Conservation (phyloP, 2,797 vertebrate species). For the Rhadinocentrus ornatus region DNA sequence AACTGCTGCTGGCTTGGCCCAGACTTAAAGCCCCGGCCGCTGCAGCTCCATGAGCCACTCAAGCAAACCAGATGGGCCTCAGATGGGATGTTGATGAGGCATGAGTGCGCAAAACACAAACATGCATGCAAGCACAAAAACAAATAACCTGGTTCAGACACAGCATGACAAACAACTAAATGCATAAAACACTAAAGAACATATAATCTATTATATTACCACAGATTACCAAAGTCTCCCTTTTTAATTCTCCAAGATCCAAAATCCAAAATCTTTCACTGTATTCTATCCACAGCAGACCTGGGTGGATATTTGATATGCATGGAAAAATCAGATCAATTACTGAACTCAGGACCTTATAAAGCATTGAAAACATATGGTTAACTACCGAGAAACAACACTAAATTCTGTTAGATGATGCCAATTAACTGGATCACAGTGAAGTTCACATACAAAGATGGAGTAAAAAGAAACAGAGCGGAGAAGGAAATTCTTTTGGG, state of each 20-base stretch:
- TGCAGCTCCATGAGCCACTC: slow-evolving; percentile 75
- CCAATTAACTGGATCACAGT: slow-evolving; percentile 39
- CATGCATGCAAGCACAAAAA: slow-evolving; percentile 49
- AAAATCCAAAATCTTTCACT: slow-evolving; percentile 2
- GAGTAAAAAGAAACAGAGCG: slow-evolving; percentile 7
- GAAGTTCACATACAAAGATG: slow-evolving; percentile 28
- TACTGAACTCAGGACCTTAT: slow-evolving; percentile 40
- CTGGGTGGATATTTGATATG: slow-evolving; percentile 32
- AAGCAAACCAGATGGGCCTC: slow-evolving; percentile 89
- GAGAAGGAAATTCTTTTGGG: slow-evolving; percentile 48
- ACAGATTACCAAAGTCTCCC: background rate
- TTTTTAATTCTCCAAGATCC: slow-evolving; percentile 18
- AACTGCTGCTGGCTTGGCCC: slow-evolving; percentile 80
- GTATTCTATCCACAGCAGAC: slow-evolving; percentile 14
- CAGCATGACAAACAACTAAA: slow-evolving; percentile 53
- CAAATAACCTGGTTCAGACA: slow-evolving; percentile 54
- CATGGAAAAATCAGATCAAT: slow-evolving; percentile 48
- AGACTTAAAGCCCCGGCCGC: slow-evolving; percentile 60
- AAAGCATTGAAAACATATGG: slow-evolving; percentile 28
- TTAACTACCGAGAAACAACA: slow-evolving; percentile 51
- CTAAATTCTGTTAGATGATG: slow-evolving; percentile 50
- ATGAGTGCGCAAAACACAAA: slow-evolving; percentile 69
- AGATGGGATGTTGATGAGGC: slow-evolving; percentile 85
- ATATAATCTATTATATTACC: slow-evolving; percentile 15
- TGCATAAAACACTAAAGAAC: slow-evolving; percentile 34